Evolutionary conservation across 2,888 invertebrate genomes (phyloP).

Genomic region (Notodonta ziczac): DNA sequence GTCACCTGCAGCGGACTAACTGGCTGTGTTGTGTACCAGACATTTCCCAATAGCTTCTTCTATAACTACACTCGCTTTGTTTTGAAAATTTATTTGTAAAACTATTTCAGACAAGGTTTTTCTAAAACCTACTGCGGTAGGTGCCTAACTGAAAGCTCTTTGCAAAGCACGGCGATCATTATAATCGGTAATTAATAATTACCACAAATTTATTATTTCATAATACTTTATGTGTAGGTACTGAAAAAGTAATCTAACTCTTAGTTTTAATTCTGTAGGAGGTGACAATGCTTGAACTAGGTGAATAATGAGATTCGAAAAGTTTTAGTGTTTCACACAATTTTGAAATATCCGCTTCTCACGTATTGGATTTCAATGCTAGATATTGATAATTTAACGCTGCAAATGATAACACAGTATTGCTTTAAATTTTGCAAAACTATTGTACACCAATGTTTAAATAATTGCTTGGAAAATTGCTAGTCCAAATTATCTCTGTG

Average conservation of each 20-base stretch:
- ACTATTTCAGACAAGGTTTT: too few species aligned
- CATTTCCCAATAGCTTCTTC: too few species aligned
- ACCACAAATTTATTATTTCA: too few species aligned
- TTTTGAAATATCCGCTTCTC: slow-evolving; percentile 30
- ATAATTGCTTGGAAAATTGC: neutral
- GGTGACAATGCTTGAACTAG: slow-evolving; percentile 57
- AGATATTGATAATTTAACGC: slow-evolving; percentile 11
- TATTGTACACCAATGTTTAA: neutral
- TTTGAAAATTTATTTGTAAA: too few species aligned
- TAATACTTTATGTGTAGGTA: neutral
- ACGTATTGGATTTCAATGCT: slow-evolving; percentile 20
- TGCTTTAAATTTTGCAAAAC: slow-evolving; percentile 14
- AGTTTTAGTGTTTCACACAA: slow-evolving; percentile 32
- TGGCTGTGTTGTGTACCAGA: too few species aligned
- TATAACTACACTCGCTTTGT: too few species aligned
- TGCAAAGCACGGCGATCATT: too few species aligned
- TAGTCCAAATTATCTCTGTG: neutral
- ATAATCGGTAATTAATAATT: too few species aligned
- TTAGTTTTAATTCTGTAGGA: slow-evolving; percentile 57
- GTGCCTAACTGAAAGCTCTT: neutral
- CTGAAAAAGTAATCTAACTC: slow-evolving; percentile 36
- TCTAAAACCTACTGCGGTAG: too few species aligned
- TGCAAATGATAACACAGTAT: slow-evolving; percentile 9
- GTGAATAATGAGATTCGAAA: slow-evolving; percentile 42
- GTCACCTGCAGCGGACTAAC: too few species aligned